phyloP scores from a whole-genome alignment of 1,140 invertebrate genomes.

The Ceratina australensis region DNA sequence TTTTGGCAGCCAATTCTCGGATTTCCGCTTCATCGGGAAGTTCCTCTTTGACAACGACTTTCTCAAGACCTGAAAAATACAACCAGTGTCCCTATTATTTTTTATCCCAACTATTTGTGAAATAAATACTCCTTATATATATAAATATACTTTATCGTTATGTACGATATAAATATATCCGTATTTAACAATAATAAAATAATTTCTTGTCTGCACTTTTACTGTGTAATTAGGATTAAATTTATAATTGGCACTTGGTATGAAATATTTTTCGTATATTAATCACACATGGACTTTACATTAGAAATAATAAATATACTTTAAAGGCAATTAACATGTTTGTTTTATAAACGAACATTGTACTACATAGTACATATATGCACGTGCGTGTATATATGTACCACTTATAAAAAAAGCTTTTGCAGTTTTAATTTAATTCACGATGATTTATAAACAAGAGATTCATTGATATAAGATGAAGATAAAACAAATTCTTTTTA shows the following conservation, averaged over 20 bases:
- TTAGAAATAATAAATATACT: not conserved
- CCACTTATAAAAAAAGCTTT: not conserved
- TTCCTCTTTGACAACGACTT: constrained; percentile 87
- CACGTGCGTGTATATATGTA: not conserved
- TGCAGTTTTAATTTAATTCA: not conserved
- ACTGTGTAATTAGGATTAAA: no score
- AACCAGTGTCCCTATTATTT: not conserved
- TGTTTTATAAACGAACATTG: not conserved
- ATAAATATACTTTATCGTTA: no score
- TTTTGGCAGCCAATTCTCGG: constrained; percentile 89
- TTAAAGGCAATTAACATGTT: no score
- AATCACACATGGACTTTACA: not conserved
- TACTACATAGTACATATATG: not conserved
- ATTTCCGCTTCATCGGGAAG: constrained; percentile 92
- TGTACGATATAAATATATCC: no score
- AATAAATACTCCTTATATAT: no score
- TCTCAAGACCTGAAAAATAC: constrained; percentile 59
- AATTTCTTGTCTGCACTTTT: not conserved
- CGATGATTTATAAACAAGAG: not conserved
- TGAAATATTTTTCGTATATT: no score
- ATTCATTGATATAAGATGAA: not conserved
- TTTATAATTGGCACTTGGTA: no score
- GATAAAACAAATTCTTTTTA: not conserved
- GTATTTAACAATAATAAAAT: not conserved
- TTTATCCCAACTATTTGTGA: no score